Evolutionary conservation across 2,113 vertebrate species (phyloP).

Genomic region (Colius striatus): DNA sequence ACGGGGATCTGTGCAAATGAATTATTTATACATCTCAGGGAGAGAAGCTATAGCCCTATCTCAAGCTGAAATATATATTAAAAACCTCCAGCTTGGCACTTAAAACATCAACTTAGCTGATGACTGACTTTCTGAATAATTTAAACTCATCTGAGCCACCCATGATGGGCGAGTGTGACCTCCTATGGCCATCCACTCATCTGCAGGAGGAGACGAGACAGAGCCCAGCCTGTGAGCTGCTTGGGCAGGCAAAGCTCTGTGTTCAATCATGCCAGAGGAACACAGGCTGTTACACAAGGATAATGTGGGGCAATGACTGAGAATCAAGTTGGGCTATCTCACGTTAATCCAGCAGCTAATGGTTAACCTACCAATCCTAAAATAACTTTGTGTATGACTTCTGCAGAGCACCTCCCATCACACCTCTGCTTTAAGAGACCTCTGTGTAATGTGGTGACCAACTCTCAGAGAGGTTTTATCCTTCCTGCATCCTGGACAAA

Average conservation of each 20-base stretch:
- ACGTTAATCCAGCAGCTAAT: not conserved
- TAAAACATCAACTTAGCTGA: not conserved
- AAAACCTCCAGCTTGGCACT: not conserved
- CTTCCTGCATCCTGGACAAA: not conserved
- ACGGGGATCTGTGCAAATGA: not conserved
- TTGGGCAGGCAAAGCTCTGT: not conserved
- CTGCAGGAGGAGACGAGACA: not conserved
- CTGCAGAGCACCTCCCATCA: not conserved
- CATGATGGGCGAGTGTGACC: not conserved
- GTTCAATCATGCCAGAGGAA: not conserved
- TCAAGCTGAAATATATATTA: not conserved
- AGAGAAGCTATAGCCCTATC: not conserved
- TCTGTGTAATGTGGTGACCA: not conserved
- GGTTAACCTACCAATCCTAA: not conserved
- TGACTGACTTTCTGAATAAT: slow-evolving; percentile 19
- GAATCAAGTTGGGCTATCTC: not conserved
- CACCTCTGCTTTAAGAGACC: not conserved
- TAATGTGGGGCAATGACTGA: not conserved
- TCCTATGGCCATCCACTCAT: not conserved
- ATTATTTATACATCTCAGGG: not conserved
- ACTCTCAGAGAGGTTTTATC: not conserved
- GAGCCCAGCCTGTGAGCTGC: rapidly evolving
- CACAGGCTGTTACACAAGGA: not conserved
- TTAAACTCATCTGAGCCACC: not conserved
- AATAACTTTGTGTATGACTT: not conserved